Base-by-base conservation (phyloP, 1,140 invertebrate genomes). In the Antheraea pernyi region DNA sequence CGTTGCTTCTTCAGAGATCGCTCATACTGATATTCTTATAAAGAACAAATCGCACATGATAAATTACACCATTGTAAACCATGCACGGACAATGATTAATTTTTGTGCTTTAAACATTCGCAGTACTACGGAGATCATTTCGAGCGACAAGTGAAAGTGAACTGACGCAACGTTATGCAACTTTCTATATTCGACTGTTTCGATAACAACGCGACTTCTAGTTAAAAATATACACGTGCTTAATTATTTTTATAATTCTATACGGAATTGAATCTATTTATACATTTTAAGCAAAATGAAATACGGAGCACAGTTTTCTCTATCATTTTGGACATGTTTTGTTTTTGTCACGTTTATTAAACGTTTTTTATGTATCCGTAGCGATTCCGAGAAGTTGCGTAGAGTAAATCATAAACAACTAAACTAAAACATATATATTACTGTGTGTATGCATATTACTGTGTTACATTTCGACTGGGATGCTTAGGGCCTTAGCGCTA, bases 111-210 rank as follows among this genome's bases (percentile, higher is more conserved):
- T 78, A 79, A 89, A 84, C 78, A 79, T 80, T 76, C 75, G 80
- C 77, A 78, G 88, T 86, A 82, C 81, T 76, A 74, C 70, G 75
- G 77, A 84, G 78, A 85, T 86, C 84, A 82, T 80, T 88, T 85
- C 73, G 76, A 70, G 64, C 76, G 78, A 73, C 78, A 80, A 89
- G 89, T 89, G 89, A 91, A 91, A 91, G 89, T 89, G 16, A 53
- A 16, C 46, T 42, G 46, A 53, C 13, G 46, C 46, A 71, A 85
- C 82, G 88, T 91, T 91, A 91, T 83, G 88, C 87, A 91, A 91
- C 88, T 89, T 89, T 91, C 89, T 90, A 88, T 76, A 69, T 72
- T 67, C 72, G 67, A 73, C 72, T 65, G 67, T 63, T 37, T 19
- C 39, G 63, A 65, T 61, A 13, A 36, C 11, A 30, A 19, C 19